A percentile compares a stretch with the other conserved stretches of the same genome.
These are phyloP conservation scores for Epinephelus malabaricus DNA, from an alignment of 2,797 vertebrate genomes.

Conservation along the genomic window DNA sequence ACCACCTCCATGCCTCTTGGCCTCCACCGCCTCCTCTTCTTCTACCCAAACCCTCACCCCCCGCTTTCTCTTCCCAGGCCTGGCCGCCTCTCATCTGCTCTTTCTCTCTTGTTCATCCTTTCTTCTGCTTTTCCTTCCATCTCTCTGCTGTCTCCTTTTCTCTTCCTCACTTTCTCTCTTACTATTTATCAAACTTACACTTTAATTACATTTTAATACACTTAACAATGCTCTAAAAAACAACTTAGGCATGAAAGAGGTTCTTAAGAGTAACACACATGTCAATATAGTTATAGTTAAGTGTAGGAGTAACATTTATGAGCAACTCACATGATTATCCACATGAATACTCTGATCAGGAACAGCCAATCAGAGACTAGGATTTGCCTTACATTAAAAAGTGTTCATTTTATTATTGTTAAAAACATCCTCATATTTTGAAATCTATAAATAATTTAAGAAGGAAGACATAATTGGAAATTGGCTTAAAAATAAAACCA, in stretches of 20 bases:
- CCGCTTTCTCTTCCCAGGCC: constrained; percentile 71
- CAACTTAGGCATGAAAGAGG: not conserved
- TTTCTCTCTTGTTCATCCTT: constrained; percentile 55
- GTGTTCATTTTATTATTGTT: too few species aligned
- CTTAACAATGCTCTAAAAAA: constrained; percentile 1
- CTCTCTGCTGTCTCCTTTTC: constrained; percentile 26
- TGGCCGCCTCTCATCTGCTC: constrained; percentile 74
- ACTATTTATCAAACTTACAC: constrained; percentile 15
- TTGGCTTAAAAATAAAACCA: not conserved
- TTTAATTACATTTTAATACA: not conserved
- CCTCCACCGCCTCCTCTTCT: constrained; percentile 71
- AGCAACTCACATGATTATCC: too few species aligned
- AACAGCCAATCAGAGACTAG: too few species aligned
- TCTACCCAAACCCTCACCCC: constrained; percentile 62
- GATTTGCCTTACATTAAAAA: too few species aligned
- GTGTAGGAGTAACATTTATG: not conserved
- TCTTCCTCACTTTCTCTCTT: not conserved
- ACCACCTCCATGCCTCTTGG: constrained; percentile 68
- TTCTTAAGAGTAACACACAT: constrained; percentile 15
- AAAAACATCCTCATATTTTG: too few species aligned
- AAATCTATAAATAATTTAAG: too few species aligned
- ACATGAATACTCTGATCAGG: too few species aligned
- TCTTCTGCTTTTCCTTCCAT: constrained; percentile 30
- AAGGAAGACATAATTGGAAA: not conserved
- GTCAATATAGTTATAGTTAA: not conserved